Evolutionary conservation across 2,113 vertebrate genomes (phyloP).

Genomic region (Callocephalon fimbriatum): DNA sequence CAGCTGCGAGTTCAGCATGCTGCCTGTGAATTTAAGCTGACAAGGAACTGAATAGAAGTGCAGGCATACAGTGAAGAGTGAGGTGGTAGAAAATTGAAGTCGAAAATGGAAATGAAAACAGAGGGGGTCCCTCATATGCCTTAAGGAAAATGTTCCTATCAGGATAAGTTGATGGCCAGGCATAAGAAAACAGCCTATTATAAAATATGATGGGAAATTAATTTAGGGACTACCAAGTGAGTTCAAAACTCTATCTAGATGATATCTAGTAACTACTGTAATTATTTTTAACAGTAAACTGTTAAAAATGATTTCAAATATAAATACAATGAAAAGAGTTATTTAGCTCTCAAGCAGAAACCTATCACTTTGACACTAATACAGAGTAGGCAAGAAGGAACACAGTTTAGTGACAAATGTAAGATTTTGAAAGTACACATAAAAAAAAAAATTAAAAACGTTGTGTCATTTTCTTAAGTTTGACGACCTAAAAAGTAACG

Average conservation of each 20-base stretch:
- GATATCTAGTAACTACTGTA: neutral
- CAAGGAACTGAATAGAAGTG: neutral
- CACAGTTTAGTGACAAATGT: rapidly evolving
- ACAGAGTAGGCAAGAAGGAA: neutral
- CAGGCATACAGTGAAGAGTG: neutral
- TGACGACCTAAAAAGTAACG: neutral
- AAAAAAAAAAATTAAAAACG: neutral
- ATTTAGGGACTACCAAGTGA: neutral
- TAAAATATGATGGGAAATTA: neutral
- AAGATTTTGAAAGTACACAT: neutral
- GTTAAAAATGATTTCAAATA: neutral
- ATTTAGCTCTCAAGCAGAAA: neutral
- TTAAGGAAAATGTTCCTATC: neutral
- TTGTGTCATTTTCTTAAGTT: neutral
- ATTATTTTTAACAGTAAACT: neutral
- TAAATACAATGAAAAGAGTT: neutral
- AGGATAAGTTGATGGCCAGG: neutral
- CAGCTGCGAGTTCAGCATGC: neutral
- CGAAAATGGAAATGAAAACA: neutral
- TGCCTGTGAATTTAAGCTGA: neutral
- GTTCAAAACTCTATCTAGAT: neutral
- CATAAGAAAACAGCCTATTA: neutral
- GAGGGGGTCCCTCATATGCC: neutral
- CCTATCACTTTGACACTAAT: neutral
- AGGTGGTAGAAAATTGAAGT: neutral